Evolutionary conservation across 2,888 invertebrate species (phyloP), one percentile per base, ranked within the genome.

Genomic region (Xestia ashworthii): DNA sequence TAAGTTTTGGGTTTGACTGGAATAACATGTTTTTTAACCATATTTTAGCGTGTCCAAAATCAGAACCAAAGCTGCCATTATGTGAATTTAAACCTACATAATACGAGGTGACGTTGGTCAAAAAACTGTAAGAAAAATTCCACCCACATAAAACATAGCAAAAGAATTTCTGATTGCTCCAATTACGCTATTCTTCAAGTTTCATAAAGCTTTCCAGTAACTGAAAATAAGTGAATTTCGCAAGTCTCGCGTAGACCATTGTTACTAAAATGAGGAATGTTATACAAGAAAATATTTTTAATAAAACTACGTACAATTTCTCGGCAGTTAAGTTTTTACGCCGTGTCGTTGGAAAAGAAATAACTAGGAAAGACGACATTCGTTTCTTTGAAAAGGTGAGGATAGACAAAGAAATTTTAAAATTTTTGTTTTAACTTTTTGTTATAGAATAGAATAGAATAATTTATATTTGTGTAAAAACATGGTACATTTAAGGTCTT

Each of bases 211-310:
- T 50, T 9, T 32, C 22, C 60, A 25, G 12, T 62, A 67, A 70
- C 44, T 53, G 41, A 81, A 69, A 55, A 72, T 60, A 70, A 80
- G 25, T 50, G 55, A 71, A 58, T 68, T 32, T 65, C 46, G 22
- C 50, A 16, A 67, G 44, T 44, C 14, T 55, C 46, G n/a, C 19
- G 25, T 16, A 32, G n/a, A 80, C 60, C 44, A 38, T 44, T 55
- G 48, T 66, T 25, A 44, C 65, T 38, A 25, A 74, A 58, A 66
- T 66, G 46, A 41, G n/a, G 14, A 67, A 76, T 75, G 38, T 80
- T 50, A 80, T 38, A 80, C 25, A 55, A 74, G 48, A 81, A 48
- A 65, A 50, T 50, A 65, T 74, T 55, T 71, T 73, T 41, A 81
- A 50, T 80, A 78, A 53, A 71, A 46, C 12, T 22, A 8, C 32